Conservation (phyloP, 2,888 invertebrate species). For the Hylaea fasciaria region DNA sequence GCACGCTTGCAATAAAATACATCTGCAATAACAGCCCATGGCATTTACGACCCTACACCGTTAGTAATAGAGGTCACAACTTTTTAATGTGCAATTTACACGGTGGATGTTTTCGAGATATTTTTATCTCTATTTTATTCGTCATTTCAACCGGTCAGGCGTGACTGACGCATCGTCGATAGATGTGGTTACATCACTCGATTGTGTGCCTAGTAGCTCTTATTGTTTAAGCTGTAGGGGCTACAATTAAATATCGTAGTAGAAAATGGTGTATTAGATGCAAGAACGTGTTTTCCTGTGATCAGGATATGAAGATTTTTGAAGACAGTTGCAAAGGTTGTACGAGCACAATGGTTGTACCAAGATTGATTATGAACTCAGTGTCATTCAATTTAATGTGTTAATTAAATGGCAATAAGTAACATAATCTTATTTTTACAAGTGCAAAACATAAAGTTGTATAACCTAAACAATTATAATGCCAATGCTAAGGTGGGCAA, state of each 20-base stretch:
- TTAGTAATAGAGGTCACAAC: constrained; percentile 34
- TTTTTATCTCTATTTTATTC: constrained; percentile 55
- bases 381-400: no score
- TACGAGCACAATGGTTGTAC: constrained; percentile 3
- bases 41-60: constrained; percentile 39
- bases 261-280: not conserved
- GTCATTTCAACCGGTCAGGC: constrained; percentile 52
- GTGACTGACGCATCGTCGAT: constrained; percentile 45
- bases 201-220: constrained; percentile 21
- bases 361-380: not conserved
- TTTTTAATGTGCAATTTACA: constrained; percentile 44
- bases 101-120: constrained; percentile 50
- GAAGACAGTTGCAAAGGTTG: constrained; percentile 21
- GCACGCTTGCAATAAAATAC: constrained; percentile 41
- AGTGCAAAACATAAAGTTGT: not conserved
- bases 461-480: not conserved
- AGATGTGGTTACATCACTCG: constrained; percentile 35
- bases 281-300: not conserved
- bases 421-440: no score
- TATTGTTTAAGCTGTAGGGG: constrained; percentile 20
- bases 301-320: constrained; percentile 22
- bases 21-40: constrained; percentile 31
- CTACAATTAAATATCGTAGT: not conserved
- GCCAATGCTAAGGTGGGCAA: no score
- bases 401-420: no score